Evolutionary conservation across 2,888 invertebrate genomes (phyloP), one percentile per base, ranked within the genome.

Genomic region (Epiblema foenella): DNA sequence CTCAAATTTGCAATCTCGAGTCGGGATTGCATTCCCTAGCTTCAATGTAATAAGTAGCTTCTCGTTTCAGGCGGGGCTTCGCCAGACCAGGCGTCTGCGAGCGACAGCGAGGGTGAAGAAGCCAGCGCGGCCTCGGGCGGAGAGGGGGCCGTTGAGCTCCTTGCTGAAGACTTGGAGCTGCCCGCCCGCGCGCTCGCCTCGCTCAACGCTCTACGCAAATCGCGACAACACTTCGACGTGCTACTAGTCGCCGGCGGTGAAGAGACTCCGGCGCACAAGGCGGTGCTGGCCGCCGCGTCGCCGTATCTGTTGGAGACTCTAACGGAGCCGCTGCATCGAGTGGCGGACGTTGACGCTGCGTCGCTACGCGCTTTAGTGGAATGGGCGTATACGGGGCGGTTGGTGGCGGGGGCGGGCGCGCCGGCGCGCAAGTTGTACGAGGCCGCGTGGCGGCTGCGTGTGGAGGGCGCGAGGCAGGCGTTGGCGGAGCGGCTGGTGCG

Each of bases 201-300:
- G 49, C 94, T 97, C 77, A 96, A 96, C 91, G 96, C 95, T 91
- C 95, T 97, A 95, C 94, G 97, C 80, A 96, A 96, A 89, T 96
- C 97, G 86, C 95, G 96, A 71, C 96, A 97, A 85, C 97, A 98
- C 90, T 98, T 97, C 92, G 98, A 98, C 93, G 97, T 97, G 79
- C 95, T 96, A 82, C 94, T 98, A 80, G 96, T 97, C 87, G 97
- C 97, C 83, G 95, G 94, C 92, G 94, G 93, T 72, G 87, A 81
- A 72, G 90, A 89, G 82, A 83, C 89, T 77, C 78, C 89, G 39
- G 97, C 97, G 87, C 98, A 98, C 87, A 94, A 96, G 78, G 97
- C 97, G 64, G 96, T 97, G 72, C 92, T 97, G 79, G 97, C 97
- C 5, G 96, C 97, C 77, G 95, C 95, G 60, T 96, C 97, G 77